Evolutionary conservation across 2,797 vertebrate species (phyloP), one percentile per base, ranked within the genome.

Genomic region (Lates japonicus): DNA sequence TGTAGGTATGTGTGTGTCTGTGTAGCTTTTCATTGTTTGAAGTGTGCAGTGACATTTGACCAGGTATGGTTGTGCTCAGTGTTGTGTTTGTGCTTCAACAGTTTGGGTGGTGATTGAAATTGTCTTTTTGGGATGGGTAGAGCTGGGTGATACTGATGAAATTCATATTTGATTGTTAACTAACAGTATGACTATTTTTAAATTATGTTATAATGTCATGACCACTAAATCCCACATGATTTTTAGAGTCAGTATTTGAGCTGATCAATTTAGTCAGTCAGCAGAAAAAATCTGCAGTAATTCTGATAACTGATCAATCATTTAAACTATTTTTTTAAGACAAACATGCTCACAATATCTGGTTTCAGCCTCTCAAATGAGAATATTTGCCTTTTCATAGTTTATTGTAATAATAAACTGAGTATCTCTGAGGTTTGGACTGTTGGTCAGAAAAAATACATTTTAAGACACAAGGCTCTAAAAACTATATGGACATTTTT

Each of bases 1-100:
- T 74, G 57, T 42, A 7, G 59, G 9, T 49, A 35, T 2, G 0
- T 59, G 22, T 64, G 42, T 46, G 20, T 62, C 6, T 54, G n/a
- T 48, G 13, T 17, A 17, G 3, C 51, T 59, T 76, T 70, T 70
- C 35, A 29, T 58, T 20, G 66, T 82, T 74, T 77, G 22, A 66
- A 14, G 78, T 78, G 75, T 90, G 64, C n/a, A 9, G 65, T 85
- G 71, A 48, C 41, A 19, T 72, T 46, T 70, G 62, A 46, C 20
- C 7, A 64, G 49, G 39, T 68, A 0, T 64, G 37, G 20, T 44
- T 61, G 69, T 55, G 19, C 42, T 74, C 29, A 1, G 62, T 59
- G 48, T 76, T 72, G 42, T 67, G 75, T 44, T 74, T 74, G 31
- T 65, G 63, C 67, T 85, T 59, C 10, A 8, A 46, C 17, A 44